Base-by-base conservation (phyloP, 2,888 invertebrate genomes). In the Hypselothyrea guttata region DNA sequence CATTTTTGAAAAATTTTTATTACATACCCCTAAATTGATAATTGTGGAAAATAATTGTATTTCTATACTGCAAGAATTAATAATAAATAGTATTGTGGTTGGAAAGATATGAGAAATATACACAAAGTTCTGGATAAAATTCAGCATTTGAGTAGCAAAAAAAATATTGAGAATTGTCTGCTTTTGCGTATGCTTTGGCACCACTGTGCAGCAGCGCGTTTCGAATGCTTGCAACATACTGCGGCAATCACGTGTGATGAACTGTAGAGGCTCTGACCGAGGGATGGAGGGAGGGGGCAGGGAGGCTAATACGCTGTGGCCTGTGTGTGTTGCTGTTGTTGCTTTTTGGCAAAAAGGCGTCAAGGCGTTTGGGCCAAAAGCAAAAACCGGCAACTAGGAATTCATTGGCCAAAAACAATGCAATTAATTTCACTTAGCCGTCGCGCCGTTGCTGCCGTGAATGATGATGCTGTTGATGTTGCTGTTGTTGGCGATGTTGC, bases 341-440 rank as follows among this genome's bases (percentile, higher is more conserved):
- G 60, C n/a, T 41, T 75, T 55, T 49, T 65, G 73, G 61, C 63
- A 59, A 81, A 81, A 70, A 84, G 84, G 82, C 84, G 77, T 72
- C 81, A 79, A 83, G 78, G 81, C 84, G 79, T 71, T 78, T 78
- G 79, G 71, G 64, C 69, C 64, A 64, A 77, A 67, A 78, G 84
- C 84, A 84, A 86, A 81, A 86, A 84, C 75, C 71, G 74, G 64
- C 71, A 77, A 83, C 69, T 69, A 84, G 76, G 74, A 86, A 86
- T 81, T 83, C 83, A 88, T 85, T 86, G 87, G 78, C 75, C 77
- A 86, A 87, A 85, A 86, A 86, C 86, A 88, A 81, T 85, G 86
- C 88, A 87, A 88, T 88, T 88, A 88, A 88, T 88, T 88, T 88
- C 86, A 88, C 88, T 88, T 87, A 88, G 86, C 75, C 84, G 86